Evolutionary conservation across 2,888 invertebrate genomes (phyloP), one percentile per base, ranked within the genome.

Genomic region (Dryocosmus kuriphilus): DNA sequence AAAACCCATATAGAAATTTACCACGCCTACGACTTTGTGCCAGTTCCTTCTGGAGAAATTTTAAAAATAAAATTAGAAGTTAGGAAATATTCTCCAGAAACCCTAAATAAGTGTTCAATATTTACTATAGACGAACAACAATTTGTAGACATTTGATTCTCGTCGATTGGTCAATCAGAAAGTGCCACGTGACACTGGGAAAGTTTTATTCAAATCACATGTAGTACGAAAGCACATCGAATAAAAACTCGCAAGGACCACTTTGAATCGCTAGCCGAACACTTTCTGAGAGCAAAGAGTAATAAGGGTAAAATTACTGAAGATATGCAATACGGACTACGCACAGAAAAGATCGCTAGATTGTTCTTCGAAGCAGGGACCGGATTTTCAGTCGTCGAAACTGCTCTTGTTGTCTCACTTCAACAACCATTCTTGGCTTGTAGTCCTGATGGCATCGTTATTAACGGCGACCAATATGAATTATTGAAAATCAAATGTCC

Each of bases 391-490:
- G 75, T 75, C 2, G n/a, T 75, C 9, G 63, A 77, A 55, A 75
- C 77, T 30, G 81, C 62, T 14, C 30, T 79, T 22, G 35, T 80
- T n/a, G 61, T 80, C 30, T 35, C 71, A 6, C 55, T 77, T 6
- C 74, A 78, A 24, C 79, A 79, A 71, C 75, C 77, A 35, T 81
- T 79, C 75, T 63, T 81, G 30, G 81, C 63, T n/a, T n/a, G n/a
- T n/a, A n/a, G n/a, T n/a, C n/a, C n/a, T n/a, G n/a, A n/a, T n/a
- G n/a, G n/a, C n/a, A n/a, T n/a, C 6, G 76, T 82, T 73, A 8
- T 22, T 30, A 80, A 81, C 51, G 77, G 77, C 41, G 51, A 73
- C 19, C 57, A 71, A 27, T 78, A 63, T 61, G 67, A 81, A 38
- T 63, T 81, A 27, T 55, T 81, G 32, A 6, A 32, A 32, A 32